Conservation (phyloP, 2,797 vertebrate genomes). For the Myotis myotis region DNA sequence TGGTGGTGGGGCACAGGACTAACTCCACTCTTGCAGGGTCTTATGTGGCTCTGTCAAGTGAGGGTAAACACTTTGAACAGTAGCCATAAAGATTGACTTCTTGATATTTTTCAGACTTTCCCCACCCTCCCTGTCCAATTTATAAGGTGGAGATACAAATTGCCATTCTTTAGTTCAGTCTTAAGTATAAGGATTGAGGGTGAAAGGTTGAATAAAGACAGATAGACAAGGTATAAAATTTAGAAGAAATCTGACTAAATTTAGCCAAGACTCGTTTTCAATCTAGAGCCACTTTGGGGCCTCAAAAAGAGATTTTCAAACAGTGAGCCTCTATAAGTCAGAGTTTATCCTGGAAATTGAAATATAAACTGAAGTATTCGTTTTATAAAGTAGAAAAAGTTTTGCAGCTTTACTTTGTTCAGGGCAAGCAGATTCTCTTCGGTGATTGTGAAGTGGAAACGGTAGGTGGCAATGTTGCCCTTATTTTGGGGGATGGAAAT, state of each 20-base stretch:
- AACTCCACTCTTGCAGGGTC: background rate
- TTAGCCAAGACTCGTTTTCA: background rate
- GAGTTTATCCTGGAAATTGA: background rate
- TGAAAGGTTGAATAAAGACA: background rate
- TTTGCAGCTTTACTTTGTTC: background rate
- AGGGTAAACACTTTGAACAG: background rate
- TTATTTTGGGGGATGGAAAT: background rate
- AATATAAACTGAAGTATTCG: background rate
- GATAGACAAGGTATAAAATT: background rate
- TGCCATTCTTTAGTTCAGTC: background rate
- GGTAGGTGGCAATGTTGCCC: conserved; percentile 68
- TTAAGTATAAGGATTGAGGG: background rate
- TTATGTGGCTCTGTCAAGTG: fast-evolving
- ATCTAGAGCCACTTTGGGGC: background rate
- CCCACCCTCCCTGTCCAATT: no score
- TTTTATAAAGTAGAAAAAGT: background rate
- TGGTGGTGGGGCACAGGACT: background rate
- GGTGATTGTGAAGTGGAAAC: background rate
- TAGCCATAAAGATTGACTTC: background rate
- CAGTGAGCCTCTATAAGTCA: background rate
- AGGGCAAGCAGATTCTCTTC: background rate
- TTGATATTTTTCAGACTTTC: background rate
- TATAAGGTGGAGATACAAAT: background rate
- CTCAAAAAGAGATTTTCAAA: background rate
- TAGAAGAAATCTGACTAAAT: background rate